Base-by-base conservation (phyloP, 2,888 invertebrate species). In the Microplitis manilae region DNA sequence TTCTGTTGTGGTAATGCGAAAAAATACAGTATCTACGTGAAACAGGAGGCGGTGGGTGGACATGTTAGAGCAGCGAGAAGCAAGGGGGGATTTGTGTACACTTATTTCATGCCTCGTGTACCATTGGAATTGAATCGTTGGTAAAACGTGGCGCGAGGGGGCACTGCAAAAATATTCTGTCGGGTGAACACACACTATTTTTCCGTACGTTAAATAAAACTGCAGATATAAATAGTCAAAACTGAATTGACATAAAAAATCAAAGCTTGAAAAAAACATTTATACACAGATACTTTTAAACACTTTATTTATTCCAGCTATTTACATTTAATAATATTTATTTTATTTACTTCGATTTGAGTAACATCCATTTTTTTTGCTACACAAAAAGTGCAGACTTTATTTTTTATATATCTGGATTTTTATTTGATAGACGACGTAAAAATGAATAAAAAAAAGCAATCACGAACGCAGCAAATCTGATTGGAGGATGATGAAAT, bases 71-170 rank as follows among this genome's bases (percentile, higher is more conserved):
- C 50, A 50, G 50, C 13, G 50, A 8, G 50, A 50, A 50, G 50
- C 50, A 50, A 50, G 50, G 50, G 30, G 77, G 81, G 83, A 84
- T 85, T 84, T 83, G 85, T 85, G 85, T 84, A 86, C 84, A 85
- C 87, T 87, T 86, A 87, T 87, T 87, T 87, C 87, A 87, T 85
- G 87, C 86, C 83, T 80, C 82, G 84, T 77, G 80, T 82, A 84
- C 83, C 81, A 82, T 82, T 82, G 79, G 78, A 83, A 82, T 79
- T 77, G 82, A 80, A 82, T 79, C 77, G 75, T 69, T 76, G 77
- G 41, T 62, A 68, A 13, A 13, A 13, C 50, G 50, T 50, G 50
- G 50, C 13, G 13, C 8, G 50, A 50, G 50, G 50, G 50, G 50
- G 60, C 59, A 71, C 68, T 61, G 72, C 68, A 30, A 68, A 73